phyloP scores from a whole-genome alignment of 1,140 invertebrate genomes.

The Popillia japonica region DNA sequence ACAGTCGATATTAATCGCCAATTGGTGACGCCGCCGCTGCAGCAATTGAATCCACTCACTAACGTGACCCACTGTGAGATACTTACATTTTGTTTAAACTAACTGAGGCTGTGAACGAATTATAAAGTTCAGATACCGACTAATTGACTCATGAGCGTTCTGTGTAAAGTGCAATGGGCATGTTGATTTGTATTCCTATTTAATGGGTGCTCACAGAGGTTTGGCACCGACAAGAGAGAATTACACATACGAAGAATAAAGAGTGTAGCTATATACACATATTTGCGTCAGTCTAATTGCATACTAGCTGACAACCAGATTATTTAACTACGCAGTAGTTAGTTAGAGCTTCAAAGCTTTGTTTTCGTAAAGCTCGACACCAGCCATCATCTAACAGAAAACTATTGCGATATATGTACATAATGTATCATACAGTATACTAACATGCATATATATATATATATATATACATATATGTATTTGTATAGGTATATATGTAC shows the following conservation, averaged over 20 bases:
- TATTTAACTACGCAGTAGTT: too few relatives aligned
- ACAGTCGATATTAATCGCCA: slow-evolving; percentile 18
- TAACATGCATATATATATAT: too few relatives aligned
- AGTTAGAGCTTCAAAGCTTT: too few relatives aligned
- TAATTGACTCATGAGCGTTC: neutral
- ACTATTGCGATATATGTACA: too few relatives aligned
- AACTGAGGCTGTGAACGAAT: neutral
- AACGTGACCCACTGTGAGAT: neutral
- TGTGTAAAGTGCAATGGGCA: neutral
- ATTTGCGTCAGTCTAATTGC: too few relatives aligned
- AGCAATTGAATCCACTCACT: neutral
- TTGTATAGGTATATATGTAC: too few relatives aligned
- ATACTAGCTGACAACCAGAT: too few relatives aligned
- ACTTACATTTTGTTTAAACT: slow-evolving; percentile 20
- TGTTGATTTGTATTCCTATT: neutral
- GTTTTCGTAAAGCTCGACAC: too few relatives aligned
- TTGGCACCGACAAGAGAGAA: neutral
- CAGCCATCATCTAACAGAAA: too few relatives aligned
- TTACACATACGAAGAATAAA: neutral
- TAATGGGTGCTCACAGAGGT: neutral
- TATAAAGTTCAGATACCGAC: slow-evolving; percentile 13
- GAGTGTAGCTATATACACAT: too few relatives aligned
- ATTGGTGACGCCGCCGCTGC: slow-evolving; percentile 9
- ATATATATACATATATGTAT: too few relatives aligned
- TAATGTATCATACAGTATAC: too few relatives aligned